These are phyloP conservation scores for Gymnoscopelus braueri DNA, from an alignment of 2,797 vertebrate genomes.

Conservation along the genomic window DNA sequence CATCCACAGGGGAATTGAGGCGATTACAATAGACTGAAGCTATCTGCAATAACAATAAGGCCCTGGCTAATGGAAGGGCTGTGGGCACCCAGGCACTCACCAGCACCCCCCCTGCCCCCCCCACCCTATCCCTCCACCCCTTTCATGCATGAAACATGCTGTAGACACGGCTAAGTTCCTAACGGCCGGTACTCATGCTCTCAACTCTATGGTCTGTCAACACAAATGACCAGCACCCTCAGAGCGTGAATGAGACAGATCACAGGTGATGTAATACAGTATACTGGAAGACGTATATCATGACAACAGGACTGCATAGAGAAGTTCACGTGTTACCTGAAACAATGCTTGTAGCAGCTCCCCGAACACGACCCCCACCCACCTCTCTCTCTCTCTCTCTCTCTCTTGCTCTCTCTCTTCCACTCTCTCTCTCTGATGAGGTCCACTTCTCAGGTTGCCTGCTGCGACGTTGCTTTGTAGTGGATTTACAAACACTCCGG, in stretches of 20 bases:
- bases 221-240: conserved; percentile 33
- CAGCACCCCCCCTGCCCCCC: background rate
- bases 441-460: conserved; percentile 73
- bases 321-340: conserved; percentile 79
- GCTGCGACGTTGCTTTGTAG: conserved; percentile 68
- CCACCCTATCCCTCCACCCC: too few relatives aligned
- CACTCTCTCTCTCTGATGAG: conserved; percentile 50
- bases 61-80: conserved; percentile 52
- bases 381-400: too few relatives aligned
- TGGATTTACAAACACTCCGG: conserved; percentile 64
- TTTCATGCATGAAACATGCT: too few relatives aligned
- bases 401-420: too few relatives aligned
- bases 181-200: background rate
- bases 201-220: conserved; percentile 52
- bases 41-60: conserved; percentile 69
- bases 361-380: conserved; percentile 48
- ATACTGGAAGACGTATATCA: conserved; percentile 7
- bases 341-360: conserved; percentile 57
- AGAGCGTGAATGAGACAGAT: conserved; percentile 8
- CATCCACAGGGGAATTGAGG: conserved; percentile 57
- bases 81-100: conserved; percentile 38
- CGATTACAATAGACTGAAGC: conserved; percentile 66
- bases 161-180: background rate
- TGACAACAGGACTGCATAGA: conserved; percentile 18
- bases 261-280: background rate